phyloP scores from a whole-genome alignment of 2,113 vertebrate species.

The Pica pica region DNA sequence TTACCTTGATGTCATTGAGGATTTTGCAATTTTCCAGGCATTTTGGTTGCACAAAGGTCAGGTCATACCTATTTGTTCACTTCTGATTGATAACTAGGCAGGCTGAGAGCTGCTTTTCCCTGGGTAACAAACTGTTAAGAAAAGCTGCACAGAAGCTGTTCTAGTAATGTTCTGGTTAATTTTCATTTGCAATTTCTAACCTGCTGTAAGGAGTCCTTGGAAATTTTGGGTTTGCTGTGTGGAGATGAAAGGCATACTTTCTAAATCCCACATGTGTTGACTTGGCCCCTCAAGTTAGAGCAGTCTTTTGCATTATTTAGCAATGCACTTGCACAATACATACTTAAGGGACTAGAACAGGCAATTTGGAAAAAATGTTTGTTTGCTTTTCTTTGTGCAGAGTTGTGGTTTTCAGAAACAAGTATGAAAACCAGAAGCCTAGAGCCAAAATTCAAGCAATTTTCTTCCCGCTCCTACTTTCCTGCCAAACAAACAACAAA shows the following conservation, averaged over 20 bases:
- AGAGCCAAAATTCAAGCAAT: background rate
- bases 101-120: background rate
- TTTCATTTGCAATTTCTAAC: background rate
- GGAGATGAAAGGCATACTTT: background rate
- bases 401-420: background rate
- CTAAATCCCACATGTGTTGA: background rate
- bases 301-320: slow-evolving; percentile 1
- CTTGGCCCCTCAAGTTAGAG: background rate
- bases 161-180: background rate
- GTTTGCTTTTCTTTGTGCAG: background rate
- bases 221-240: background rate
- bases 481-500: background rate
- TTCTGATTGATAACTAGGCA: background rate
- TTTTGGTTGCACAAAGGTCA: background rate
- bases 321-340: background rate
- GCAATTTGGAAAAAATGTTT: background rate
- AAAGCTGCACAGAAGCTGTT: background rate
- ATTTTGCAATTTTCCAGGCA: background rate
- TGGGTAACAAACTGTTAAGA: background rate
- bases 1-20: background rate
- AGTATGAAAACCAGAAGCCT: background rate
- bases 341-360: background rate
- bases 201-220: background rate
- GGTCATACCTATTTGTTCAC: background rate
- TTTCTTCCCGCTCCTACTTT: background rate